Conservation (phyloP, 1,140 invertebrate species). For the Bombus turneri region DNA sequence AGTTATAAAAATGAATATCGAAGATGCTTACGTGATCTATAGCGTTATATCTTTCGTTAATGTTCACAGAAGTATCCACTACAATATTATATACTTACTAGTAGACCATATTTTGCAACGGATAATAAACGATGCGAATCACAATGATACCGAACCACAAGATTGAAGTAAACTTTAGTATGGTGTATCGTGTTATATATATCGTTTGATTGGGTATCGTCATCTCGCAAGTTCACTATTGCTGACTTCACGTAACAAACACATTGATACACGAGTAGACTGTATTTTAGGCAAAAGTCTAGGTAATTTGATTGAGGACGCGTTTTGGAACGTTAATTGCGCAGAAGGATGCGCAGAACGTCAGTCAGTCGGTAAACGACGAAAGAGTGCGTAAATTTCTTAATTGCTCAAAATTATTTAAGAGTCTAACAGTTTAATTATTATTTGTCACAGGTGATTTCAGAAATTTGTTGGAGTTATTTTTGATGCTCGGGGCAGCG, state of each 20-base stretch:
- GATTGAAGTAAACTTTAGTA: background rate
- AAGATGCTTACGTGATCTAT: no score
- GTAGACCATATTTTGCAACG: background rate
- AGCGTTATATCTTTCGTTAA: no score
- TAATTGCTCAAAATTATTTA: conserved; percentile 4
- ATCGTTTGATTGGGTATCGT: no score
- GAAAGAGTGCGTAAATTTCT: background rate
- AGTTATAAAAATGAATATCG: no score
- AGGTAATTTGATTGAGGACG: background rate
- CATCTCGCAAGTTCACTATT: no score
- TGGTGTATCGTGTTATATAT: background rate
- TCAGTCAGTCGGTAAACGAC: background rate
- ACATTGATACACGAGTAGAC: background rate
- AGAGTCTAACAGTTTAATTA: background rate
- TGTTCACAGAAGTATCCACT: background rate
- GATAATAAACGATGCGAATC: background rate
- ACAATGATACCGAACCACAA: background rate
- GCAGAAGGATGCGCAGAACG: background rate
- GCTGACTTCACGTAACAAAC: background rate
- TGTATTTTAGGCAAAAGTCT: background rate
- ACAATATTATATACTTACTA: no score
- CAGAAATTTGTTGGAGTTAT: background rate
- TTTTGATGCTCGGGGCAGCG: background rate
- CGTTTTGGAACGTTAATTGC: background rate
- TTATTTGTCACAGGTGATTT: background rate